Evolutionary conservation across 2,113 vertebrate species (phyloP).

Genomic region (Pseudorasbora parva): DNA sequence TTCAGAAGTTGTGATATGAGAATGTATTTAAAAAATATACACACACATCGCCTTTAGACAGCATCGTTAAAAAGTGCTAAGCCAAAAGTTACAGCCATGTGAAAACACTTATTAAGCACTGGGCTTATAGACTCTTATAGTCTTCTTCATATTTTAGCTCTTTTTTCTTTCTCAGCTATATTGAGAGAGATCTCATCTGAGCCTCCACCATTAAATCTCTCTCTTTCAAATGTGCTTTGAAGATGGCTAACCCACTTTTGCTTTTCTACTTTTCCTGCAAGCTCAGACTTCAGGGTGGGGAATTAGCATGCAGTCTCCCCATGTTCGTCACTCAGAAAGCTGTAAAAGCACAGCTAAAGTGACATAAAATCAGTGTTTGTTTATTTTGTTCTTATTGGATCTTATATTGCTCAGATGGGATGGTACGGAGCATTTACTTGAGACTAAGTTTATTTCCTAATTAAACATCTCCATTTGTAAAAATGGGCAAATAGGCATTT

Average conservation of each 20-base stretch:
- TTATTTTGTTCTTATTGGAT: constrained; percentile 13
- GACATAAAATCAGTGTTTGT: constrained; percentile 22
- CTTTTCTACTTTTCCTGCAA: constrained; percentile 46
- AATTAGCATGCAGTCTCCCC: constrained; percentile 58
- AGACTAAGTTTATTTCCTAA: constrained; percentile 31
- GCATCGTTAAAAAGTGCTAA: constrained; percentile 1
- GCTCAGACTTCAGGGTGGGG: constrained; percentile 59
- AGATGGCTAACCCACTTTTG: constrained; percentile 69
- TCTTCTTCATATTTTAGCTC: not conserved
- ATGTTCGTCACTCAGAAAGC: constrained; percentile 25
- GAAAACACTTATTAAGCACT: constrained; percentile 7
- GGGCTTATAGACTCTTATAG: not conserved
- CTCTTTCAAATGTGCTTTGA: constrained; percentile 63
- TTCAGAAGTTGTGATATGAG: not conserved
- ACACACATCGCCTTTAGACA: not conserved
- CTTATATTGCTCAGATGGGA: constrained; percentile 20
- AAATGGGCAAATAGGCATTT: constrained; percentile 3
- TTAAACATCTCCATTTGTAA: constrained; percentile 11
- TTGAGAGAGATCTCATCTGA: constrained; percentile 41
- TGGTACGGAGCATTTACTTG: constrained; percentile 21
- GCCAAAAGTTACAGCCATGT: not conserved
- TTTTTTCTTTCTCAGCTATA: constrained; percentile 16
- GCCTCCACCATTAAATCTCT: constrained; percentile 50
- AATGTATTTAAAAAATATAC: not conserved
- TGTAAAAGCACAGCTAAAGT: constrained; percentile 18